phyloP scores from a whole-genome alignment of 2,888 invertebrate genomes.

The Ophion costatus region DNA sequence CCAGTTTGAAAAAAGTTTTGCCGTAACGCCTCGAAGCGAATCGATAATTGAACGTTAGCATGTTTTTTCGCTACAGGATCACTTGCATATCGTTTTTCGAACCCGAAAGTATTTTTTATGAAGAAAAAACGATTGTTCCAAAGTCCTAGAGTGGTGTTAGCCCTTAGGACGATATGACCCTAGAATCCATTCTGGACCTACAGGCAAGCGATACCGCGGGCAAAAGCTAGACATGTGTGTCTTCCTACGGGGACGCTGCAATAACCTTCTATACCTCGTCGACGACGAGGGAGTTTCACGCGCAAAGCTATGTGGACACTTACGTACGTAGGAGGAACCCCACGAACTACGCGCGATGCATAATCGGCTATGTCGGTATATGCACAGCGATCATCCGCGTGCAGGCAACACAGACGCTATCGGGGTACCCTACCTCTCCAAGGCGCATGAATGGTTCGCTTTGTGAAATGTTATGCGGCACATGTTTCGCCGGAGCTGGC shows the following conservation, averaged over 20 bases:
- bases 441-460: slow-evolving; percentile 71
- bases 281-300: slow-evolving; percentile 23
- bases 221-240: too few relatives aligned
- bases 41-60: too few relatives aligned
- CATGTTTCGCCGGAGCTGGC: slow-evolving; percentile 43
- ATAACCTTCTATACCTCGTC: slow-evolving; percentile 42
- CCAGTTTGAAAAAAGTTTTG: too few relatives aligned
- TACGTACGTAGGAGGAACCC: slow-evolving; percentile 55
- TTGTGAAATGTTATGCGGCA: slow-evolving; percentile 70
- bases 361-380: slow-evolving; percentile 57
- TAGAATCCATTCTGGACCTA: too few relatives aligned
- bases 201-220: too few relatives aligned
- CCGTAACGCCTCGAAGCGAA: too few relatives aligned
- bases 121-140: too few relatives aligned
- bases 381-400: slow-evolving; percentile 2
- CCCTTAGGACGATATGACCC: too few relatives aligned
- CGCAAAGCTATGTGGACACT: slow-evolving; percentile 4
- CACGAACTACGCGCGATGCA: slow-evolving; percentile 60
- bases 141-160: too few relatives aligned
- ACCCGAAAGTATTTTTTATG: too few relatives aligned
- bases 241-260: background rate
- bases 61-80: too few relatives aligned
- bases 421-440: slow-evolving; percentile 1
- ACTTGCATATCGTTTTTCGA: too few relatives aligned
- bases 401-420: background rate